Percentiles rank a stretch among this genome's conserved stretches.
phyloP scores from a whole-genome alignment of 2,113 vertebrate species.

The Nesoenas mayeri region DNA sequence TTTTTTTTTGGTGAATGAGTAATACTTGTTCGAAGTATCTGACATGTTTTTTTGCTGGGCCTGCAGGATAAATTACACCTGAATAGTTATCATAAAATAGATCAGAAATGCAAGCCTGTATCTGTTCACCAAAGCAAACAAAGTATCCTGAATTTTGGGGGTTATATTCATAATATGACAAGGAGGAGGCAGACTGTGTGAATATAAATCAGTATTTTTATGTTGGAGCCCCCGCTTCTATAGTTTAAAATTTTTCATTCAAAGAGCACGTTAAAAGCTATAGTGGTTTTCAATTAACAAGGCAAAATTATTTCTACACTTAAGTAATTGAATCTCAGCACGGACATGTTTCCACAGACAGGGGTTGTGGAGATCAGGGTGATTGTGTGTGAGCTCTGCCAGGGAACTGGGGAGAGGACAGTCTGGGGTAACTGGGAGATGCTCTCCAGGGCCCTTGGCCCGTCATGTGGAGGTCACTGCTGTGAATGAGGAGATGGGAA shows the following conservation, averaged over 20 bases:
- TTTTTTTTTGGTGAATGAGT: background rate
- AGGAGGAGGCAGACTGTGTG: background rate
- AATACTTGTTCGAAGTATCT: background rate
- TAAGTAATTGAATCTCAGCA: background rate
- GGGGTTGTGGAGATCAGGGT: fast-evolving
- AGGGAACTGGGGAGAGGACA: background rate
- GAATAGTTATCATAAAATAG: background rate
- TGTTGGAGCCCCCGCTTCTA: background rate
- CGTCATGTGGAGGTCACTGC: background rate
- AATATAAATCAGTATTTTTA: background rate
- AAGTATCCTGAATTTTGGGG: background rate
- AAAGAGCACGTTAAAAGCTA: background rate
- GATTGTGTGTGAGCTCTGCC: background rate
- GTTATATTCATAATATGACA: background rate
- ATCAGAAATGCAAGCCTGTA: background rate
- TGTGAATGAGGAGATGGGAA: background rate
- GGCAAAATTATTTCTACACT: background rate
- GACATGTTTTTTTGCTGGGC: background rate
- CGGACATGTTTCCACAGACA: fast-evolving
- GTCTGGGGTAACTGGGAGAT: background rate
- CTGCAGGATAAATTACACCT: background rate
- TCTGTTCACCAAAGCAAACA: background rate
- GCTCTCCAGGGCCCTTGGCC: background rate
- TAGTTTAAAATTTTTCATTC: background rate
- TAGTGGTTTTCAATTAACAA: background rate